Evolutionary conservation across 2,888 invertebrate species (phyloP).

Genomic region (Temnothorax ravouxi): DNA sequence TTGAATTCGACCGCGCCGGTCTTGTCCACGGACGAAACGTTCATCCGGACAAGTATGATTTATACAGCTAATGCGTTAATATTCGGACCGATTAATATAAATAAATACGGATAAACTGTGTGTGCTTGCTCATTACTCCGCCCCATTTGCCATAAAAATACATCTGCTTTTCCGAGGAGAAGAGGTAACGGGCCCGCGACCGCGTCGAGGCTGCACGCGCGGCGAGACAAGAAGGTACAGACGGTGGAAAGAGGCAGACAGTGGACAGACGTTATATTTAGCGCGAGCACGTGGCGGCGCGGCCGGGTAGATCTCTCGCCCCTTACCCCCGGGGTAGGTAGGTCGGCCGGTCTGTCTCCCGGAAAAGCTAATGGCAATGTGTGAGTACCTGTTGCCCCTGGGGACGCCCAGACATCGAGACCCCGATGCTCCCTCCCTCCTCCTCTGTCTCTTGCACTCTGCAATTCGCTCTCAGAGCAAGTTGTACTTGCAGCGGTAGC

Average conservation of each 20-base stretch:
- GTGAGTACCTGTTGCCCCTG: conserved; percentile 78
- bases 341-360: conserved; percentile 52
- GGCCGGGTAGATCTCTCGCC: conserved; percentile 77
- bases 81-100: background rate
- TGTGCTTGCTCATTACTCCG: background rate
- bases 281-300: conserved; percentile 82
- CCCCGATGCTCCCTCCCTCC: conserved; percentile 3
- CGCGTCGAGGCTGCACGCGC: conserved; percentile 24
- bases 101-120: background rate
- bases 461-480: conserved; percentile 27
- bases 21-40: background rate
- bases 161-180: background rate
- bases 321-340: conserved; percentile 70
- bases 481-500: conserved; percentile 4
- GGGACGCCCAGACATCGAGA: conserved; percentile 70
- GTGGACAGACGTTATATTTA: conserved; percentile 82
- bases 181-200: conserved; percentile 18
- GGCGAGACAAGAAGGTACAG: conserved; percentile 8
- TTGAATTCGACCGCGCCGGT: conserved; percentile 32
- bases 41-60: background rate
- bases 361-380: conserved; percentile 72
- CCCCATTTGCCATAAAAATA: background rate
- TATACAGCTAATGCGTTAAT: background rate
- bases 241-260: conserved; percentile 57
- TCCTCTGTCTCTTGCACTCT: conserved; percentile 20